phyloP scores from a whole-genome alignment of 2,888 invertebrate species.

The Bellardia pandia region DNA sequence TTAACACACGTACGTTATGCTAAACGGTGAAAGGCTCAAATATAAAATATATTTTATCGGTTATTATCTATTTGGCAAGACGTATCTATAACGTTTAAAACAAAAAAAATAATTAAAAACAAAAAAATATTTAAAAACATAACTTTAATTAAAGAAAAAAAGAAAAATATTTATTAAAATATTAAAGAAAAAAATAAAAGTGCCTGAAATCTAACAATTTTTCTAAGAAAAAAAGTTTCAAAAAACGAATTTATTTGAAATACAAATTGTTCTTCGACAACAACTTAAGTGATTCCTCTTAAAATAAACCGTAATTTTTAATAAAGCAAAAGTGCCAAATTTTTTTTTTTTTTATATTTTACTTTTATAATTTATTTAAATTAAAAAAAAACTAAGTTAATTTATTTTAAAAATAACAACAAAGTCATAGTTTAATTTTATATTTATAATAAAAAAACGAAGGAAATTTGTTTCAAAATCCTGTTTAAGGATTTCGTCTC shows the following conservation, averaged over 20 bases:
- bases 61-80: constrained; percentile 83
- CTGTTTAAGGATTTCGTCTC: constrained; percentile 54
- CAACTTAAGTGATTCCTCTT: constrained; percentile 64
- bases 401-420: constrained; percentile 32
- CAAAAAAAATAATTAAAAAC: constrained; percentile 33
- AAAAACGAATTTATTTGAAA: constrained; percentile 30
- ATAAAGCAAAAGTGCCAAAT: constrained; percentile 71
- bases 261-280: neutral
- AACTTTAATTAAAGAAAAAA: neutral
- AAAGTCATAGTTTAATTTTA: constrained; percentile 61
- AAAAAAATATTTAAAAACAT: constrained; percentile 19
- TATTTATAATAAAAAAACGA: constrained; percentile 19
- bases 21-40: constrained; percentile 82
- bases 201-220: constrained; percentile 26
- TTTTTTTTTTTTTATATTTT: constrained; percentile 32
- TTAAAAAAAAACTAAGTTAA: constrained; percentile 45
- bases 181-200: constrained; percentile 29
- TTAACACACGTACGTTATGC: constrained; percentile 79
- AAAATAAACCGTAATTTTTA: constrained; percentile 28
- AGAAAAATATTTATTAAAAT: neutral
- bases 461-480: constrained; percentile 30
- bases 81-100: constrained; percentile 68
- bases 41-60: constrained; percentile 82
- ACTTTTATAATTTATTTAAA: constrained; percentile 56
- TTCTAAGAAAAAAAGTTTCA: neutral